Evolutionary conservation across 2,888 invertebrate genomes (phyloP).

Genomic region (Netelia fuscicornis): DNA sequence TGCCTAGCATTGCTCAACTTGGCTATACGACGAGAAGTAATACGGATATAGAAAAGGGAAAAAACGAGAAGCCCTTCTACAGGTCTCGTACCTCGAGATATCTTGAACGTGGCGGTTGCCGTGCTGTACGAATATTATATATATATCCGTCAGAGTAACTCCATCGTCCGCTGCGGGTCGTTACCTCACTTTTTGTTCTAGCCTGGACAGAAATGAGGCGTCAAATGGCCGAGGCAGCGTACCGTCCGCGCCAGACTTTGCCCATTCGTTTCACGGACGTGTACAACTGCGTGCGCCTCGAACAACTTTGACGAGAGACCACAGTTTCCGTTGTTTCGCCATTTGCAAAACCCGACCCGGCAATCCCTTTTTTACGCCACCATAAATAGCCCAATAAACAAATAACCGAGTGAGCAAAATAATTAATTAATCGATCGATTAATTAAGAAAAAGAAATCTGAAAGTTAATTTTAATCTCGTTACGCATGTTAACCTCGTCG

Average conservation of each 20-base stretch:
- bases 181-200: conserved; percentile 64
- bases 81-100: neutral
- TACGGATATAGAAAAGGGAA: neutral
- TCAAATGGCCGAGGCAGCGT: conserved; percentile 55
- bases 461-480: too few species aligned
- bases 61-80: conserved; percentile 7
- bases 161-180: conserved; percentile 60
- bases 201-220: conserved; percentile 62
- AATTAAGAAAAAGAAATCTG: too few species aligned
- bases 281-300: neutral
- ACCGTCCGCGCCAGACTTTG: conserved; percentile 57
- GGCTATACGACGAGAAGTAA: neutral
- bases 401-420: too few species aligned
- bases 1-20: conserved; percentile 19
- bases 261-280: conserved; percentile 40
- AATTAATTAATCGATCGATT: too few species aligned
- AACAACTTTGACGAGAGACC: neutral
- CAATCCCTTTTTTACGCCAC: neutral
- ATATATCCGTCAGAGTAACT: conserved; percentile 18
- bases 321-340: neutral
- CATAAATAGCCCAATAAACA: neutral
- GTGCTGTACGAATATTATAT: neutral
- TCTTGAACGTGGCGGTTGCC: neutral
- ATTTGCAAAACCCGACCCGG: neutral
- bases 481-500: too few species aligned